Percentiles rank a stretch among this genome's conserved stretches.
phyloP scores from a whole-genome alignment of 2,797 vertebrate species.

The Gorsachius magnificus region DNA sequence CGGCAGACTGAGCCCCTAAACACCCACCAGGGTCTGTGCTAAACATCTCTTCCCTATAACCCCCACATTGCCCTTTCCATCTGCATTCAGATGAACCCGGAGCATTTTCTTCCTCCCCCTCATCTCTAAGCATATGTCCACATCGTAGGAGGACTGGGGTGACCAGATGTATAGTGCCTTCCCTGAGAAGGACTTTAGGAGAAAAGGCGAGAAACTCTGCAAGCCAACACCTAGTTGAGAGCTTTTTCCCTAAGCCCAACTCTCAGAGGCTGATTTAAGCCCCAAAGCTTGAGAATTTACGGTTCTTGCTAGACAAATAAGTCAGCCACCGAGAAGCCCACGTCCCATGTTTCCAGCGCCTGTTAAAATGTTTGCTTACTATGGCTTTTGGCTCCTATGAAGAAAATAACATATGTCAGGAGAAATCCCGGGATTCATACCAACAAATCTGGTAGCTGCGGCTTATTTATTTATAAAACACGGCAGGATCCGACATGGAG shows the following conservation, averaged over 20 bases:
- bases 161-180: neutral
- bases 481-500: neutral
- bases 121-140: fast-evolving
- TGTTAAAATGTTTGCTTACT: neutral
- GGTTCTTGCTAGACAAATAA: neutral
- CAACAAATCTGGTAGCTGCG: neutral
- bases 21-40: neutral
- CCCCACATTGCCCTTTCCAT: fast-evolving
- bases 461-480: neutral
- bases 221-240: neutral
- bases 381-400: neutral
- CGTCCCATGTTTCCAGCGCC: fast-evolving
- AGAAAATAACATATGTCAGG: constrained; percentile 8
- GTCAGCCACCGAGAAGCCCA: neutral
- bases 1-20: neutral
- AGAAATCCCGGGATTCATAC: constrained; percentile 7
- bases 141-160: fast-evolving
- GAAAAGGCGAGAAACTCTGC: neutral
- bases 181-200: neutral
- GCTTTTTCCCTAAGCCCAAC: neutral
- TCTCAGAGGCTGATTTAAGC: neutral
- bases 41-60: neutral
- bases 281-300: neutral
- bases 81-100: neutral
- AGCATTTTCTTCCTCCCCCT: neutral